Percentiles rank a stretch among this genome's conserved stretches.
Evolutionary conservation across 2,888 invertebrate species (phyloP).

Genomic region (Hirudinaria manillensis): DNA sequence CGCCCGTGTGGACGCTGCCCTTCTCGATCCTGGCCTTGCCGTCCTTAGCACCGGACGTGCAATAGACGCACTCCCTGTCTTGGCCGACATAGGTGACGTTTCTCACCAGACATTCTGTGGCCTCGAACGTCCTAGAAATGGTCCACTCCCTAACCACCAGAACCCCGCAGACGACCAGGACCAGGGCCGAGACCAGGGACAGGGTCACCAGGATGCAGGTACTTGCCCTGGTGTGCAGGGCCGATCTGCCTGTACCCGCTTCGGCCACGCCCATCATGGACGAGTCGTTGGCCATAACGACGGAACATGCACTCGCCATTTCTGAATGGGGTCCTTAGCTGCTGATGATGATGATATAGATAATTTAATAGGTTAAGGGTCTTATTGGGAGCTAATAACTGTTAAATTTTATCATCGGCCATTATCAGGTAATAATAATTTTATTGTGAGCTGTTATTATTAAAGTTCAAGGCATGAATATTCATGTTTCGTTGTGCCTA

Average conservation of each 20-base stretch:
- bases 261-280: slow-evolving; percentile 10
- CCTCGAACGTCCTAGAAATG: slow-evolving; percentile 36
- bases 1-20: slow-evolving; percentile 24
- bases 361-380: too few relatives aligned
- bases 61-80: slow-evolving; percentile 37
- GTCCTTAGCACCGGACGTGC: slow-evolving; percentile 36
- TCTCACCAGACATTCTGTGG: slow-evolving; percentile 35
- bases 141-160: slow-evolving; percentile 41
- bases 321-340: not conserved
- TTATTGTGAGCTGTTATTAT: too few relatives aligned
- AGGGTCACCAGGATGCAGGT: slow-evolving; percentile 41
- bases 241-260: not conserved
- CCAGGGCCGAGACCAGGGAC: slow-evolving; percentile 38
- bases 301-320: slow-evolving; percentile 33
- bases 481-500: too few relatives aligned
- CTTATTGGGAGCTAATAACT: too few relatives aligned
- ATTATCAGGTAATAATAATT: too few relatives aligned
- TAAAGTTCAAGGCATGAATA: too few relatives aligned
- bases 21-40: slow-evolving; percentile 25
- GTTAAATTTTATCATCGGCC: too few relatives aligned
- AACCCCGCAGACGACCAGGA: slow-evolving; percentile 41
- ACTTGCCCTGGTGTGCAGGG: slow-evolving; percentile 34
- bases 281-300: slow-evolving; percentile 32
- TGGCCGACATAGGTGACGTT: slow-evolving; percentile 35
- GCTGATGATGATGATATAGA: not conserved